Evolutionary conservation across 1,140 invertebrate genomes (phyloP), one percentile per base, ranked within the genome.

Genomic region (Cydia amplana): DNA sequence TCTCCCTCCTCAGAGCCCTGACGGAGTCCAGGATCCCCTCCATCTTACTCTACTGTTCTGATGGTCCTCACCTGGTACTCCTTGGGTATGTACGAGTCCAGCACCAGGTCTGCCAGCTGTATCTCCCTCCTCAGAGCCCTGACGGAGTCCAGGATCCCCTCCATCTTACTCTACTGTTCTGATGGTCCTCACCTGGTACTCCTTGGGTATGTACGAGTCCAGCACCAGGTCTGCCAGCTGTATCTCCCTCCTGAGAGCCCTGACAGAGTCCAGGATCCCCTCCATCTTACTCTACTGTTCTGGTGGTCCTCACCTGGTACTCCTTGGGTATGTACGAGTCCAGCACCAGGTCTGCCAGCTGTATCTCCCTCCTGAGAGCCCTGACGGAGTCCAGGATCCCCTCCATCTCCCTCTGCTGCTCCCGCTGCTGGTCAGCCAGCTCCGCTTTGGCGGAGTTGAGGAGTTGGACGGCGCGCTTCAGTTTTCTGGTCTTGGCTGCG

Each of bases 321-420:
- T 98, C 96, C 82, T 95, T 95, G 6, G 99, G 98, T 90, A 99
- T 99, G 85, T 98, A 99, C 51, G 95, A 96, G 87, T 99, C 96
- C 7, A 96, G 93, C 75, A 97, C 96, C 1, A 98, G 90, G 89
- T 98, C 97, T 75, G 98, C 97, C 0, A 99, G 93, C 78, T 98
- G 97, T n/a, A 99, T 93, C 92, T 99, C 98, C 72, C 97, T 93
- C 51, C 96, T 96, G 4, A 99, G 94, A 67, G 98, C 96, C 9
- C 98, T 91, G 12, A 99, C 96, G 81, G 97, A 98, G 86, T 99
- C 98, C 75, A 99, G 93, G 36, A 99, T 95, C 20, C 97, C 97
- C 91, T 99, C 98, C 95, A 98, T 98, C 93, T 99, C 98, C 73
- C 98, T 91, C 92, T 99, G 98, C 87, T 99, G 98, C 86, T 99